Conservation (phyloP, 2,888 invertebrate species). For the Zootermopsis nevadensis region DNA sequence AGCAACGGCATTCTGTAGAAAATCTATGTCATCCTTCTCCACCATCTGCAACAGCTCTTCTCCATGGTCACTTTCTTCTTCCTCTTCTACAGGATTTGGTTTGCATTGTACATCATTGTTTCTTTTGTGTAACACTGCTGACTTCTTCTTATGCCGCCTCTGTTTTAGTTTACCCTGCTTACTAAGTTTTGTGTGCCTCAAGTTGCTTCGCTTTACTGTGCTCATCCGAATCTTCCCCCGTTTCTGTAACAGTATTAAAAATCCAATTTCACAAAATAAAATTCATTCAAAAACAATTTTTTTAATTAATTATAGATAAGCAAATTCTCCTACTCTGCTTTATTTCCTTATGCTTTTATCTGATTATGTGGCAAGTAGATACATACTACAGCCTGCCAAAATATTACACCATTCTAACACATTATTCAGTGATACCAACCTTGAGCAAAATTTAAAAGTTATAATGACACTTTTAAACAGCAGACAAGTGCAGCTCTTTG, state of each 20-base stretch:
- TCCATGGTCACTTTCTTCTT: slow-evolving; percentile 62
- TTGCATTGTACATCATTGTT: slow-evolving; percentile 20
- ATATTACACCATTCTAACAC: no score
- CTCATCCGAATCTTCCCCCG: slow-evolving; percentile 66
- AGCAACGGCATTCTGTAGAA: slow-evolving; percentile 64
- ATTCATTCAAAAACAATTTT: no score
- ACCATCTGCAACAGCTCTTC: slow-evolving; percentile 71
- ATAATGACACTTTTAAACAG: no score
- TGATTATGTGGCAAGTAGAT: no score
- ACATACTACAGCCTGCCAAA: no score
- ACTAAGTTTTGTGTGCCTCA: slow-evolving; percentile 69
- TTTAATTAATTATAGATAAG: no score
- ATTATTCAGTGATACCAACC: no score
- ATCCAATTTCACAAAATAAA: background rate
- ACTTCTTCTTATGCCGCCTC: slow-evolving; percentile 51
- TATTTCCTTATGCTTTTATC: no score
- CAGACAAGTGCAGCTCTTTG: no score
- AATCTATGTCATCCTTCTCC: slow-evolving; percentile 69
- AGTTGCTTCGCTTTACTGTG: slow-evolving; percentile 69
- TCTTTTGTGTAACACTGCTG: background rate
- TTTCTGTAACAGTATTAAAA: slow-evolving; percentile 61
- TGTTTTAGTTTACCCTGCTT: slow-evolving; percentile 67
- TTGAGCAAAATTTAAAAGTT: no score
- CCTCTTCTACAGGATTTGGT: slow-evolving; percentile 30
- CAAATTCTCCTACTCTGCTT: no score